Evolutionary conservation across 2,888 invertebrate genomes (phyloP).

Genomic region (Coenonympha arcania): DNA sequence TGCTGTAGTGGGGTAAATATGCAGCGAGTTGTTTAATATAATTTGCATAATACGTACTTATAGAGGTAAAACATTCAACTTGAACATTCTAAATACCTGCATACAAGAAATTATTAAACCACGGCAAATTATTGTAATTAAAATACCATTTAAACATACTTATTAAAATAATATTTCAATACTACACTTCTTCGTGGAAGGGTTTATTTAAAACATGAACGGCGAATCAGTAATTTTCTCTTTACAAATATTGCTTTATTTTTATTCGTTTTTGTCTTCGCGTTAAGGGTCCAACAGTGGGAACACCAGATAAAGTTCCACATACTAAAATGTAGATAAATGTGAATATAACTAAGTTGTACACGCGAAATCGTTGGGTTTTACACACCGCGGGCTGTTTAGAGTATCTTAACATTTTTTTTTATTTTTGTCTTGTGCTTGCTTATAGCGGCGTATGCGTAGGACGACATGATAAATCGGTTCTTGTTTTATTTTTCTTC

Average conservation of each 20-base stretch:
- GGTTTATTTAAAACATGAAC: slow-evolving; percentile 12
- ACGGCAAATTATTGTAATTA: not conserved
- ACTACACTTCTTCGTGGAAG: slow-evolving; percentile 18
- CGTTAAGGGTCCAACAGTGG: slow-evolving; percentile 54
- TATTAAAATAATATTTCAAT: too few species aligned
- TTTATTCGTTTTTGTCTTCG: slow-evolving; percentile 44
- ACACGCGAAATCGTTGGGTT: slow-evolving; percentile 70
- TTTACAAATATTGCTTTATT: slow-evolving; percentile 31
- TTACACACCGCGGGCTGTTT: slow-evolving; percentile 62
- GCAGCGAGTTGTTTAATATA: not conserved
- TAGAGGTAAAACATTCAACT: not conserved
- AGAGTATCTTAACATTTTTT: slow-evolving; percentile 45
- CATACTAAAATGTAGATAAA: slow-evolving; percentile 70
- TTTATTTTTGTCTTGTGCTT: slow-evolving; percentile 60
- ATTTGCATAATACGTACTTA: not conserved
- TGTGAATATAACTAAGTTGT: slow-evolving; percentile 74
- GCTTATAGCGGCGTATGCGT: slow-evolving; percentile 65
- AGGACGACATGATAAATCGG: slow-evolving; percentile 68
- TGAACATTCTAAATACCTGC: not conserved
- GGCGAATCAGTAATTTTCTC: slow-evolving; percentile 48
- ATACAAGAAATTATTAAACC: not conserved
- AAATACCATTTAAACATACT: not conserved
- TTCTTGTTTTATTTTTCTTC: slow-evolving; percentile 60
- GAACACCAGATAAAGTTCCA: slow-evolving; percentile 66
- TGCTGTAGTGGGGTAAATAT: not conserved